Percentiles rank a stretch among this genome's conserved stretches.
phyloP scores from a whole-genome alignment of 2,888 invertebrate genomes.

The Melinopterus prodromus region DNA sequence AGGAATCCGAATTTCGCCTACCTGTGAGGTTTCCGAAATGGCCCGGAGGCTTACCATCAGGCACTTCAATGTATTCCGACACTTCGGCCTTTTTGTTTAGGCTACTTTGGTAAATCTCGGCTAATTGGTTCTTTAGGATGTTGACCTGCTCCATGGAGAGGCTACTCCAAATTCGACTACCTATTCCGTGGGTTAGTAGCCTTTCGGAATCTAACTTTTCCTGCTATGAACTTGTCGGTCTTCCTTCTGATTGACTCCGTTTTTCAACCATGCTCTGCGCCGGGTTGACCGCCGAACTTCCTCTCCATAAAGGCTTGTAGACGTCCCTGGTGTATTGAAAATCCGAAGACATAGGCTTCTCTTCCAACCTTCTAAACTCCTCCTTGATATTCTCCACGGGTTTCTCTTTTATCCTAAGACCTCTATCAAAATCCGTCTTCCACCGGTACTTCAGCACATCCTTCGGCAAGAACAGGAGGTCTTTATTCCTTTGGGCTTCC shows the following conservation, averaged over 20 bases:
- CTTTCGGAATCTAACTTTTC: constrained; percentile 52
- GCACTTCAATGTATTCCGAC: constrained; percentile 69
- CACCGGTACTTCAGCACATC: constrained; percentile 79
- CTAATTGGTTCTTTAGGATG: constrained; percentile 79
- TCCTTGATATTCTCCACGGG: constrained; percentile 88
- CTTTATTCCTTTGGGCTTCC: constrained; percentile 81
- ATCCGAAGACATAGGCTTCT: constrained; percentile 58
- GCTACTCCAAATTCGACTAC: constrained; percentile 83
- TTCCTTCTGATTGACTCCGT: constrained; percentile 60
- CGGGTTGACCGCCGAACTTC: constrained; percentile 82
- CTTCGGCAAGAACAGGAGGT: constrained; percentile 82
- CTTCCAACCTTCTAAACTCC: constrained; percentile 73
- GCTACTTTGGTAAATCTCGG: constrained; percentile 76
- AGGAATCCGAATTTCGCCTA: constrained; percentile 60
- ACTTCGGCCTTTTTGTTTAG: constrained; percentile 42
- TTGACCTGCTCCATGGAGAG: constrained; percentile 85
- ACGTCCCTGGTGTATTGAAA: constrained; percentile 68
- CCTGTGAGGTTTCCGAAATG: constrained; percentile 52
- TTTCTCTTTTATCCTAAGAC: constrained; percentile 82
- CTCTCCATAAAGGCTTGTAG: constrained; percentile 85
- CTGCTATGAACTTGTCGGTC: constrained; percentile 51
- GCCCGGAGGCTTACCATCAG: constrained; percentile 43
- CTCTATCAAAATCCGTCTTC: constrained; percentile 78
- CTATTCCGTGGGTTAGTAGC: constrained; percentile 67
- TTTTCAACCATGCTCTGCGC: constrained; percentile 75